These are phyloP conservation scores for Zaprionus nigranus DNA, from an alignment of 1,140 invertebrate genomes.

Conservation along the genomic window DNA sequence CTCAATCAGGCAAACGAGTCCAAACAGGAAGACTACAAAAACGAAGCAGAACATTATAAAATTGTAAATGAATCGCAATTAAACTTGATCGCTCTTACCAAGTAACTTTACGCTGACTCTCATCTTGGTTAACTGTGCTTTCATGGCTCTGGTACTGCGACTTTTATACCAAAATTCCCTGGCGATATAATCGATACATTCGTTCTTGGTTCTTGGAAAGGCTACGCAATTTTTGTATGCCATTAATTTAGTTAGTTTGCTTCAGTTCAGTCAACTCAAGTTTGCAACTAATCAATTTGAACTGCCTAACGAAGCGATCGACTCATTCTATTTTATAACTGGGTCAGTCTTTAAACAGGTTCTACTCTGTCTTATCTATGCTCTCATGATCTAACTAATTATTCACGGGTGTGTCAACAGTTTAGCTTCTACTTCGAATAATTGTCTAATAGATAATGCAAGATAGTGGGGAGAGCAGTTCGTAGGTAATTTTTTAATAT, in stretches of 20 bases:
- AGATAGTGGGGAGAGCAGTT: too few relatives aligned
- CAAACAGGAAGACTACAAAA: slow-evolving; percentile 42
- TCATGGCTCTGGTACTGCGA: not conserved
- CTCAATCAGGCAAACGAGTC: slow-evolving; percentile 25
- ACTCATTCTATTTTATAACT: slow-evolving; percentile 27
- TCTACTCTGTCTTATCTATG: slow-evolving; percentile 28
- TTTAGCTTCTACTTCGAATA: not conserved
- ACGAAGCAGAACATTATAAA: not conserved
- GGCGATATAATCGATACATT: slow-evolving; percentile 41
- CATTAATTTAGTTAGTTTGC: slow-evolving; percentile 20
- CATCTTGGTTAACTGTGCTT: slow-evolving; percentile 50
- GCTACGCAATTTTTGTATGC: slow-evolving; percentile 29
- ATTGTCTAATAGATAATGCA: too few relatives aligned
- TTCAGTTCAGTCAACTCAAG: slow-evolving; percentile 53
- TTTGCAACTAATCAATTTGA: slow-evolving; percentile 53
- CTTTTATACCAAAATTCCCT: slow-evolving; percentile 56
- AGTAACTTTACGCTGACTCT: slow-evolving; percentile 27
- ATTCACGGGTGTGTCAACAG: slow-evolving; percentile 13
- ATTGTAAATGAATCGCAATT: not conserved
- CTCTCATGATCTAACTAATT: slow-evolving; percentile 21
- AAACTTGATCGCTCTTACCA: slow-evolving; percentile 32
- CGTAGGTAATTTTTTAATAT: not conserved
- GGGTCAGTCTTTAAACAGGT: slow-evolving; percentile 54
- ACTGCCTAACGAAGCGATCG: slow-evolving; percentile 26
- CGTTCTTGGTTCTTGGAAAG: slow-evolving; percentile 41